These are phyloP conservation scores for Muricea muricata DNA, from an alignment of 92 coral and sea anemone species.

Conservation along the genomic window DNA sequence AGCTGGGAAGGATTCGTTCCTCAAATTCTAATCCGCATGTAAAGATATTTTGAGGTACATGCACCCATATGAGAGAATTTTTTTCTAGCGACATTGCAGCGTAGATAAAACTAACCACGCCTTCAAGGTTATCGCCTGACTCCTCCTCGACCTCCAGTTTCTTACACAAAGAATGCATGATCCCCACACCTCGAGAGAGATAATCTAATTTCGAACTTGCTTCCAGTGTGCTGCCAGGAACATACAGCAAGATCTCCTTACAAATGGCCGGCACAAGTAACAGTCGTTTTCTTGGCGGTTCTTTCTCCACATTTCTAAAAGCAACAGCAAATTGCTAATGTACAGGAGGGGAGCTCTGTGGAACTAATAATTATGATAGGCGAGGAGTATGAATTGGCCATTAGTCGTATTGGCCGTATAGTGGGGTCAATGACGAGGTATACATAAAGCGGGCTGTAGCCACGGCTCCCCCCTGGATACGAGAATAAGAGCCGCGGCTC, in stretches of 20 bases:
- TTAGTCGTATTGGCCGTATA: too few relatives aligned
- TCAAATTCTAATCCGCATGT: too few relatives aligned
- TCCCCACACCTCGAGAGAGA: slow-evolving; percentile 23
- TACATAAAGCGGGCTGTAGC: too few relatives aligned
- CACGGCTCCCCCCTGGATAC: too few relatives aligned
- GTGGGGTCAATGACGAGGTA: too few relatives aligned
- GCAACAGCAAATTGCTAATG: background rate
- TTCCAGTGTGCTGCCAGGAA: background rate
- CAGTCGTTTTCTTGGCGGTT: slow-evolving; percentile 14
- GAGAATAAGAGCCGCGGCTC: too few relatives aligned
- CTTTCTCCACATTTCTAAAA: slow-evolving; percentile 17
- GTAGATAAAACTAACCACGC: slow-evolving; percentile 39
- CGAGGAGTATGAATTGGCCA: too few relatives aligned
- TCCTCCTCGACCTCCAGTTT: slow-evolving; percentile 18
- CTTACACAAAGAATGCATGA: slow-evolving; percentile 19
- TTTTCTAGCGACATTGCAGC: too few relatives aligned
- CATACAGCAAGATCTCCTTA: slow-evolving; percentile 9
- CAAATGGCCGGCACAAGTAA: slow-evolving; percentile 35
- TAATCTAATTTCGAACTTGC: background rate
- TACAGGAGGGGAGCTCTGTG: background rate
- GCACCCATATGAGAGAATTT: too few relatives aligned
- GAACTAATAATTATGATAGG: too few relatives aligned
- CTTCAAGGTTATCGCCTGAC: slow-evolving; percentile 14
- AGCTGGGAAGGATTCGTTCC: too few relatives aligned
- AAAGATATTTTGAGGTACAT: too few relatives aligned